Base-by-base conservation (phyloP, 2,113 vertebrate species). In the Motacilla tschutschensis region DNA sequence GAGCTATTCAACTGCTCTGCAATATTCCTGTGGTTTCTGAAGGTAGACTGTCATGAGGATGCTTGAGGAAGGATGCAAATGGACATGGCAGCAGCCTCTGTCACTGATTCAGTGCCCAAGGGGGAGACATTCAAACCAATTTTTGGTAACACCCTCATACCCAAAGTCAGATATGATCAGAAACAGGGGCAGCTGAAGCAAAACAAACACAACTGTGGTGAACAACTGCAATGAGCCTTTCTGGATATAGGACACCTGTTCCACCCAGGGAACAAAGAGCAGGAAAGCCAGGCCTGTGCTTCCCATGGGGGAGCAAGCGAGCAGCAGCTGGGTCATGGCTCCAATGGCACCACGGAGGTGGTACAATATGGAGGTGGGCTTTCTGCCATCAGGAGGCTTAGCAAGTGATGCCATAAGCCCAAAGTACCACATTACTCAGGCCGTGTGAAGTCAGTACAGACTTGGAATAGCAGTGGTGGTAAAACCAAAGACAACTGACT, bases 241-340 rank as follows among this genome's bases (percentile, higher is more conserved):
- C 60, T 15, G 7, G 41, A 36, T 57, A 33, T 1, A 1, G 79
- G 69, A 40, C 46, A 50, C 36, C 46, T 50, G 21, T 43, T 64
- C 55, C 3, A 3, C 55, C 25, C 4, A 20, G 24, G 28, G 41
- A 69, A 35, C 9, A 63, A 59, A 63, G 50, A 69, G 25, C 7
- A 6, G 41, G 31, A 77, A 55, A 80, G 36, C 7, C n/a, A 50
- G 31, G 60, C 31, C 51, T 4, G 1, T 19, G 12, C 46, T 60
- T 83, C 46, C 55, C 6, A 0, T 12, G 40, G 18, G 28, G 21
- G 6, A 63, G 15, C 3, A 7, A 82, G 63, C 0, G 0, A 79
- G 59, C 38, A 59, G 65, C 12, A 2, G 33, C 21, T 11, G 4
- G 55, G 33, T 66, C 28, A 21, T 0, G 6, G 71, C 51, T 78